These are phyloP conservation scores for Leucozona laternaria DNA, from an alignment of 2,888 invertebrate species.

Conservation along the genomic window DNA sequence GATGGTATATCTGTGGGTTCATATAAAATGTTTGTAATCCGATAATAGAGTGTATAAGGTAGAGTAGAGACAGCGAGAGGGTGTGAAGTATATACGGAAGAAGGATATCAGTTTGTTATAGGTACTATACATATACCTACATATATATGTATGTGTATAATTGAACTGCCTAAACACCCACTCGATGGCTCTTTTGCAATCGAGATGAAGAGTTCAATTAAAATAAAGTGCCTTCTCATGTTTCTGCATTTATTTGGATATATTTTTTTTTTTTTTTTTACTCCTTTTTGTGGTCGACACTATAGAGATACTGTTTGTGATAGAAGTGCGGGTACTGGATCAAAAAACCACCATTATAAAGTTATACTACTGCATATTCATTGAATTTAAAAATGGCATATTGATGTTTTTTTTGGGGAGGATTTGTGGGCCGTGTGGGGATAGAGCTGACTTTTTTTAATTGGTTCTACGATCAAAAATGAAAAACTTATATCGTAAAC, in stretches of 20 bases:
- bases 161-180: slow-evolving; percentile 67
- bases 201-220: slow-evolving; percentile 73
- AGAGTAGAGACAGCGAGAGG: too few species aligned
- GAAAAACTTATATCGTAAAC: neutral
- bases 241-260: slow-evolving; percentile 53
- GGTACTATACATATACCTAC: too few species aligned
- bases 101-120: neutral
- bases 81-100: neutral
- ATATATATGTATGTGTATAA: slow-evolving; percentile 5
- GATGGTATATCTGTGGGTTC: slow-evolving; percentile 38
- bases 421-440: neutral
- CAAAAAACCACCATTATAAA: slow-evolving; percentile 26
- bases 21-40: slow-evolving; percentile 55
- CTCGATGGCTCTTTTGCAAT: slow-evolving; percentile 59
- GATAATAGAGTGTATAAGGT: slow-evolving; percentile 35
- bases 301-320: neutral
- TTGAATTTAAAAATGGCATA: neutral
- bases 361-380: neutral
- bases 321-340: neutral
- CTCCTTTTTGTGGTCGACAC: slow-evolving; percentile 10
- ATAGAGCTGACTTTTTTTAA: neutral
- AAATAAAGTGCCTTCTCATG: slow-evolving; percentile 75
- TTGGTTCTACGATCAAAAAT: neutral
- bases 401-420: neutral
- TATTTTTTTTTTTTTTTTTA: neutral